Conservation (phyloP, 1,140 invertebrate genomes). For the silkworm (Bombyx mori) region ASM3026992v2 NC_085129.1:398001-398500, state of each 20-base stretch:
- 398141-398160: constrained; percentile 80
- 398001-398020: not conserved
- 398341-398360: constrained; percentile 35
- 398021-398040: constrained; percentile 77
- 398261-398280: constrained; percentile 74
- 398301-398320: constrained; percentile 71
- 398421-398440: too few relatives aligned
- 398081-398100: constrained; percentile 79
- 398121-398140: constrained; percentile 76
- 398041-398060: constrained; percentile 80
- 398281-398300: constrained; percentile 77
- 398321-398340: constrained; percentile 30
- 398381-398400: too few relatives aligned
- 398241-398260: constrained; percentile 75
- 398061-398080: constrained; percentile 78
- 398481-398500: too few relatives aligned
- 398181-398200: constrained; percentile 75
- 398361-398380: not conserved
- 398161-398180: constrained; percentile 78
- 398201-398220: constrained; percentile 76
- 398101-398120: constrained; percentile 79
- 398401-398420: too few relatives aligned
- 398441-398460: too few relatives aligned
- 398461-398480: too few relatives aligned
- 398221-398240: constrained; percentile 83